A percentile compares a stretch with the other conserved stretches of the same genome.
Evolutionary conservation across 2,113 vertebrate species (phyloP).

Genomic region (Leptobrachium leishanense): DNA sequence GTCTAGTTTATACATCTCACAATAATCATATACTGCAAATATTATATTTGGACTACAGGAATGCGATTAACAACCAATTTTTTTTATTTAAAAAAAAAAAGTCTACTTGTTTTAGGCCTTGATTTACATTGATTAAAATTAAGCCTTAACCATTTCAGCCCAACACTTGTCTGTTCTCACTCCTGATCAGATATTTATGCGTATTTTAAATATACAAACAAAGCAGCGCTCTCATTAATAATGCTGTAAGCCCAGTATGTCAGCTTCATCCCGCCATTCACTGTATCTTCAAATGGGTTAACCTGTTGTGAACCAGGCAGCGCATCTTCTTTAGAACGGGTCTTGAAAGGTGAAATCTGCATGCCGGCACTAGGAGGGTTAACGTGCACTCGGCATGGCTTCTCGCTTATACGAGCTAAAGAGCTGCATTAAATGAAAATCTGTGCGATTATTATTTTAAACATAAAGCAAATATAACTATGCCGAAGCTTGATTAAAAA

Average conservation of each 20-base stretch:
- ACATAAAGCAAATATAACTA: slow-evolving; percentile 65
- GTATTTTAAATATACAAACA: slow-evolving; percentile 8
- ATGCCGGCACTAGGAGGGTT: slow-evolving; percentile 49
- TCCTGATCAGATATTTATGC: background rate
- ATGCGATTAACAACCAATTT: too few relatives aligned
- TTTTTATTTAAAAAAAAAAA: too few relatives aligned
- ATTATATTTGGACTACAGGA: too few relatives aligned
- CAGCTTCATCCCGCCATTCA: slow-evolving; percentile 1
- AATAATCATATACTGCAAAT: too few relatives aligned
- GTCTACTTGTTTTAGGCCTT: too few relatives aligned
- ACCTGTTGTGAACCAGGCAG: background rate
- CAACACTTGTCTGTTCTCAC: background rate
- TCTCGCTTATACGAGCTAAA: slow-evolving; percentile 54
- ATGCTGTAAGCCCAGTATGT: slow-evolving; percentile 5
- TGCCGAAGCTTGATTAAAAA: slow-evolving; percentile 69
- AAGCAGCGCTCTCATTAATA: slow-evolving; percentile 7
- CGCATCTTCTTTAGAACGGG: too few relatives aligned
- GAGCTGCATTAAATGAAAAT: slow-evolving; percentile 58
- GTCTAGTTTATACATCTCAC: too few relatives aligned
- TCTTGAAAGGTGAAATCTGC: background rate
- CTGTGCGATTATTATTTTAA: slow-evolving; percentile 60
- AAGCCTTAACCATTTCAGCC: too few relatives aligned
- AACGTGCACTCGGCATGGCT: slow-evolving; percentile 42
- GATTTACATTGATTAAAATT: too few relatives aligned
- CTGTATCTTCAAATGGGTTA: background rate